These are phyloP conservation scores for Lasiurus borealis DNA, from an alignment of 2,113 vertebrate species.

Conservation along the genomic window DNA sequence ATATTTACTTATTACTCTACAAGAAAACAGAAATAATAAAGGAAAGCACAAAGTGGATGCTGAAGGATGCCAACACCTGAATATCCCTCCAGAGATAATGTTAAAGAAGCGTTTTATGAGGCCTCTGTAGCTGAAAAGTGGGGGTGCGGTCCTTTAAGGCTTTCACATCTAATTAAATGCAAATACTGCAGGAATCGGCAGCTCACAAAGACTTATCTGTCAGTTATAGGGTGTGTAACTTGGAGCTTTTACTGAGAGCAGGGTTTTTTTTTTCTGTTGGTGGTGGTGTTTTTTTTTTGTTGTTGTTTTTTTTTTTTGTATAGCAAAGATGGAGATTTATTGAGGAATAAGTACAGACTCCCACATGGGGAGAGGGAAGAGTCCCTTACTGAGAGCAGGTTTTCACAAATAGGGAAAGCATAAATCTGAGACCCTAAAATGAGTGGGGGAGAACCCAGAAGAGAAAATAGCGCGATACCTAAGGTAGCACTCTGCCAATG, in stretches of 20 bases:
- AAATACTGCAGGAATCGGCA: not conserved
- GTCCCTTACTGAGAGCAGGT: not conserved
- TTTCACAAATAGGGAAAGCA: not conserved
- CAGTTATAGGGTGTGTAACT: not conserved
- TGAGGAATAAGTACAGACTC: too few species aligned
- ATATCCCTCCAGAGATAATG: not conserved
- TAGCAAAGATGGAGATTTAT: too few species aligned
- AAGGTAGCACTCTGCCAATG: not conserved
- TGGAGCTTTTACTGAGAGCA: constrained; percentile 1
- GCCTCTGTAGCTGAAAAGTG: not conserved
- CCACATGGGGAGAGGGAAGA: too few species aligned
- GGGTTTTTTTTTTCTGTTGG: not conserved
- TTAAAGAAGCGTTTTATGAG: not conserved
- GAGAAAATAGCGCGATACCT: not conserved
- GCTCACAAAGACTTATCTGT: not conserved
- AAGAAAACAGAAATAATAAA: not conserved
- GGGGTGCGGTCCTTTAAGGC: not conserved
- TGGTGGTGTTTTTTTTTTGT: too few species aligned
- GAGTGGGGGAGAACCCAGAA: not conserved
- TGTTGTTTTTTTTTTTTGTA: too few species aligned
- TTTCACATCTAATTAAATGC: not conserved
- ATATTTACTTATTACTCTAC: not conserved
- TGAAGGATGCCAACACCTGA: not conserved
- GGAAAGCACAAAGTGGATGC: not conserved
- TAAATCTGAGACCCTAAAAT: not conserved